These are phyloP conservation scores for Liasis olivaceus DNA, from an alignment of 2,797 vertebrate species.

Conservation along the genomic window DNA sequence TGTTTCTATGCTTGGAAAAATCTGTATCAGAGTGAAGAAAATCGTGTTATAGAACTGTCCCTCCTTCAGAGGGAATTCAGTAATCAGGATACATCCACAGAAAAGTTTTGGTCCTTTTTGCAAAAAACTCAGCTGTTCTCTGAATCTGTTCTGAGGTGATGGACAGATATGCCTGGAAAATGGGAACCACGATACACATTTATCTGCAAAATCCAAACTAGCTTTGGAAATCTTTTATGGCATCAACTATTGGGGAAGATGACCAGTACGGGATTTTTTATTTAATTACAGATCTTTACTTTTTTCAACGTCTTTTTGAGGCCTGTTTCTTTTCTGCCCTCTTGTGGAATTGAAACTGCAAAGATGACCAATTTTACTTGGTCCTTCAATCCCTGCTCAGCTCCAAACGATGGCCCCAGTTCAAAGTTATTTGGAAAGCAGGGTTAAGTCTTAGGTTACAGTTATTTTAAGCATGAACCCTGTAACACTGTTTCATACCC, in stretches of 20 bases:
- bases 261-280: neutral
- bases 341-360: neutral
- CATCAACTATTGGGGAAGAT: neutral
- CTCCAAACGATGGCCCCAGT: neutral
- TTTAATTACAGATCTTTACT: neutral
- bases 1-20: neutral
- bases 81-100: no score
- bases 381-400: neutral
- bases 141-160: neutral
- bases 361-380: neutral
- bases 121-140: neutral
- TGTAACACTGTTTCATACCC: neutral
- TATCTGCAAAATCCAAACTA: neutral
- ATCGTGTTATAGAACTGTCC: neutral
- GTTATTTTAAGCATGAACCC: constrained; percentile 18
- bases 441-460: neutral
- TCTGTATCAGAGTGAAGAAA: neutral
- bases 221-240: neutral
- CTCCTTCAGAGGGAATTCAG: no score
- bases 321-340: neutral
- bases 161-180: neutral
- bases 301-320: neutral
- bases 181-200: neutral
- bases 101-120: no score
- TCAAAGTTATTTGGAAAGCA: constrained; percentile 4